Base-by-base conservation (phyloP, 37 sponge, comb jelly and placozoan species). In the Dysidea cf. avara region DNA sequence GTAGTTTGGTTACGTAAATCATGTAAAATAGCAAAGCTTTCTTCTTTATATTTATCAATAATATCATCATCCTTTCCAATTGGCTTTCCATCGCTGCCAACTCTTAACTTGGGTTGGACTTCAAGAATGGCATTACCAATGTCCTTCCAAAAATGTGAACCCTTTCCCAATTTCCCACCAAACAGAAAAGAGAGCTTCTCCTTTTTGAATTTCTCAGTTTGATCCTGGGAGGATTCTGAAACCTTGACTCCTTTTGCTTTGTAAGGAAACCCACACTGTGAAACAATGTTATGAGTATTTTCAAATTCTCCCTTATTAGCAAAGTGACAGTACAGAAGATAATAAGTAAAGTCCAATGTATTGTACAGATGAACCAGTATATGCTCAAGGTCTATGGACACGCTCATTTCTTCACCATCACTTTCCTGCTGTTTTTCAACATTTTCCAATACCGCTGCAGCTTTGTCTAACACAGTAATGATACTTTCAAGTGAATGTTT, bases 251-350 rank as follows among this genome's bases (percentile, higher is more conserved):
- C 76, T 7, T 16, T 64, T 1, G 65, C 64, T 49, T 64, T 76
- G 34, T 52, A 76, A 3, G 76, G 76, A 29, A 76, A 63, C 1
- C 76, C 66, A 29, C 62, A 46, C 36, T 61, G 52, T 43, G 46
- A 43, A 43, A 9, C 46, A 43, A 43, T 9, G 5, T 43, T 43
- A 9, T 43, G 9, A 12, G 46, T 40, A 36, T 53, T 5, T 7
- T 76, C 76, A 20, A 53, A 53, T 24, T 64, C 2, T 22, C 76
- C 76, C 7, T 62, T 62, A 65, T 76, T 76, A 4, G 76, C 62
- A 37, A 76, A 76, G 66, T 76, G 76, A 53, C 76, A 64, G 54
- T 76, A 63, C 35, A 76, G 76, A 14, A 76, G 37, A 37, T 29
- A 76, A 49, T 31, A 76, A 17, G 66, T 76, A 25, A 63, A 76